Conservation (phyloP, 1,140 invertebrate genomes). For the Steinernema feltiae region DNA sequence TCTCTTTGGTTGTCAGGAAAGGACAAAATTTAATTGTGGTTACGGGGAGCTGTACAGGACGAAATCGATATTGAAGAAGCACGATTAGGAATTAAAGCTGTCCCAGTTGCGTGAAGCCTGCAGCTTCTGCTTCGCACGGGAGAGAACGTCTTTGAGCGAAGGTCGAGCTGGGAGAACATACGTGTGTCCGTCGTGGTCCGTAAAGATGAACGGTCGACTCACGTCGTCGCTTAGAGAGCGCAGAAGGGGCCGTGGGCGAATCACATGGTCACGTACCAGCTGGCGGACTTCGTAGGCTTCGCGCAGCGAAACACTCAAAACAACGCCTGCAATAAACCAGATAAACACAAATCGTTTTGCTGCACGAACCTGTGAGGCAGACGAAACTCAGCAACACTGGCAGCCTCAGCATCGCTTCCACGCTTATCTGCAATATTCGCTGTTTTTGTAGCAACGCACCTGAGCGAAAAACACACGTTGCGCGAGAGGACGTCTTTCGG, state of each 20-base stretch:
- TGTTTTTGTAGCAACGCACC: no score
- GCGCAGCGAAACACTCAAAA: not conserved
- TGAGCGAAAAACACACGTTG: no score
- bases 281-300: constrained; percentile 3
- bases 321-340: not conserved
- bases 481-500: no score
- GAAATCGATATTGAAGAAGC: not conserved
- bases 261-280: not conserved
- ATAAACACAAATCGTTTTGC: not conserved
- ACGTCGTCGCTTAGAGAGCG: not conserved
- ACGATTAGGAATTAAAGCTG: not conserved
- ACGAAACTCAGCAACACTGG: not conserved
- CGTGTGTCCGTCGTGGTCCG: not conserved
- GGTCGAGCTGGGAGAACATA: not conserved
- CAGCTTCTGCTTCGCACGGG: not conserved
- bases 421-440: not conserved
- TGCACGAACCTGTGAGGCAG: not conserved
- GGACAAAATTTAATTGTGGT: no score
- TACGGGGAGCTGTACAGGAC: not conserved
- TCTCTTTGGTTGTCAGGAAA: no score
- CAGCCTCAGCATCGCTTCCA: not conserved
- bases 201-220: constrained; percentile 2
- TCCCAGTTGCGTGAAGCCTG: constrained; percentile 3
- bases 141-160: not conserved
- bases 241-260: not conserved